Conservation (phyloP, 2,888 invertebrate species). For the Clusia tigrina region DNA sequence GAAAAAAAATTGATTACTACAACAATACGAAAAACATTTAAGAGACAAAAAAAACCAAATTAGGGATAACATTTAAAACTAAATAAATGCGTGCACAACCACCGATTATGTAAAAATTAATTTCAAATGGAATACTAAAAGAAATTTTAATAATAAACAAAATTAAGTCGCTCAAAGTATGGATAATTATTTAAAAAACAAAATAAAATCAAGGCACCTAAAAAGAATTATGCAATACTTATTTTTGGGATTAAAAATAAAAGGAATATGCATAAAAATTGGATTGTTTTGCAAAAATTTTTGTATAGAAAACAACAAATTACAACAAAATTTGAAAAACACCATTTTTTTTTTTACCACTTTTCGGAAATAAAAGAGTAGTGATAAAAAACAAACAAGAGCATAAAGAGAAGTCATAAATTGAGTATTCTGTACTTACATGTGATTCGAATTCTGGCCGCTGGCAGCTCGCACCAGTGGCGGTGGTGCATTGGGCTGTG, state of each 20-base stretch:
- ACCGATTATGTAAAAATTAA: conserved; percentile 42
- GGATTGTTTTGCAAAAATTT: conserved; percentile 21
- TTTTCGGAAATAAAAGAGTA: conserved; percentile 15
- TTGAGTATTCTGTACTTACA: conserved; percentile 53
- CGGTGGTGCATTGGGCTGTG: conserved; percentile 68
- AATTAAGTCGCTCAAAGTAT: conserved; percentile 18
- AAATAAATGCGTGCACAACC: conserved; percentile 63
- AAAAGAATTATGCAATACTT: conserved; percentile 10
- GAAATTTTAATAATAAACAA: conserved; percentile 4
- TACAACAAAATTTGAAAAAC: conserved; percentile 63
- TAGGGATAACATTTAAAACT: conserved; percentile 18
- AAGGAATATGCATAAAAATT: not conserved
- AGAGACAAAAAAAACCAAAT: conserved; percentile 8
- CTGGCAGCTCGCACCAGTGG: conserved; percentile 68
- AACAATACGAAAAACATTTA: conserved; percentile 15
- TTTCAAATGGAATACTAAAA: conserved; percentile 1
- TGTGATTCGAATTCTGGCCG: conserved; percentile 62
- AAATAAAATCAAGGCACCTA: conserved; percentile 9
- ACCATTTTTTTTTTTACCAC: conserved; percentile 39
- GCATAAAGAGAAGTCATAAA: conserved; percentile 13
- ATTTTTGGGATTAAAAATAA: conserved; percentile 16
- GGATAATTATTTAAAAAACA: not conserved
- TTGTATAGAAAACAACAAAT: conserved; percentile 42
- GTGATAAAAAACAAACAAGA: conserved; percentile 8
- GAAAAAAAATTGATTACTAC: not conserved